Conservation (phyloP, 1,140 invertebrate genomes). For the Scaptomyza graminum region DNA sequence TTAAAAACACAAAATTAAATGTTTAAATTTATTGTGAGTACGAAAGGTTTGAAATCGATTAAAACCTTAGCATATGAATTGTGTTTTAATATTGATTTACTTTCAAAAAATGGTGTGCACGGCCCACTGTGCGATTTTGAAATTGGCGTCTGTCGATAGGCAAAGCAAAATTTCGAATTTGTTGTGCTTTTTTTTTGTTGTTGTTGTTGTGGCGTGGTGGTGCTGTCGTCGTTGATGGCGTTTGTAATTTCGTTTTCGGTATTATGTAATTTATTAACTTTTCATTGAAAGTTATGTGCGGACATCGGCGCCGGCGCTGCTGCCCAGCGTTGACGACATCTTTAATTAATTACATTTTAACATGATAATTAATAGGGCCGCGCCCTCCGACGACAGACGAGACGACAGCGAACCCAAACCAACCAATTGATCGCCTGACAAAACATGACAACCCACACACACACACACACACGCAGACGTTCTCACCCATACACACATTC, state of each 20-base stretch:
- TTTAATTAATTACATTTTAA: conserved; percentile 83
- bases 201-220: conserved; percentile 22
- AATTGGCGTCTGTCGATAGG: conserved; percentile 23
- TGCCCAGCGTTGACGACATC: conserved; percentile 66
- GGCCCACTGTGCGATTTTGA: conserved; percentile 19
- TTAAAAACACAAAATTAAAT: neutral
- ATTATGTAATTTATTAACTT: conserved; percentile 82
- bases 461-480: neutral
- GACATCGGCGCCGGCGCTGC: conserved; percentile 21
- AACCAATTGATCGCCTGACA: conserved; percentile 59
- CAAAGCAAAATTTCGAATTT: conserved; percentile 58
- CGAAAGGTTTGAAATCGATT: too few relatives aligned
- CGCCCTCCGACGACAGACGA: conserved; percentile 47
- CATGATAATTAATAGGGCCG: conserved; percentile 80
- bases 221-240: conserved; percentile 66
- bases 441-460: conserved; percentile 22
- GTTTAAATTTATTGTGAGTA: neutral
- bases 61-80: too few relatives aligned
- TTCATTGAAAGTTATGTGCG: conserved; percentile 82
- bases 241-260: conserved; percentile 80
- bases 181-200: conserved; percentile 51
- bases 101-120: neutral
- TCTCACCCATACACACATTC: neutral
- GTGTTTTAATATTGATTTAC: too few relatives aligned
- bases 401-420: conserved; percentile 15